These are phyloP conservation scores for Champsocephalus esox DNA, from an alignment of 2,797 vertebrate species.

Conservation along the genomic window DNA sequence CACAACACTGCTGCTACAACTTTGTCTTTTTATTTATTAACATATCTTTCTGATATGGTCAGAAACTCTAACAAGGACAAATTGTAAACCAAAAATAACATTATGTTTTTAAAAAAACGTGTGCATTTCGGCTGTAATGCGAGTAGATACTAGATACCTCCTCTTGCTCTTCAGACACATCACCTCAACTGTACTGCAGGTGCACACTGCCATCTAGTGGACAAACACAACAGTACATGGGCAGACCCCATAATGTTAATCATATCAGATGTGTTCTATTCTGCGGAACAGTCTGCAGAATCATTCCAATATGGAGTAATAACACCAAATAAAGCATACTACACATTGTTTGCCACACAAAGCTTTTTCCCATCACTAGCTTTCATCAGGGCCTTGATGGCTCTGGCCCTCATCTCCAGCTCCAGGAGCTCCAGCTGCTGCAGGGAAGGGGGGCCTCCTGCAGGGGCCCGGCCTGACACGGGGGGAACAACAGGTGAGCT, in stretches of 20 bases:
- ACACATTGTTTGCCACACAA: conserved; percentile 36
- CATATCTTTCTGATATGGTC: not conserved
- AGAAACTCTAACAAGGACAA: not conserved
- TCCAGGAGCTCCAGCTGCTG: conserved; percentile 97
- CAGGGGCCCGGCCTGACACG: conserved; percentile 19
- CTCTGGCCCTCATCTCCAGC: conserved; percentile 96
- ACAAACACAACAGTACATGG: not conserved
- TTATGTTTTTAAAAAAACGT: not conserved
- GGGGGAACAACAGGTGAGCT: not conserved
- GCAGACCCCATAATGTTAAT: not conserved
- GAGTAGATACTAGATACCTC: conserved; percentile 40
- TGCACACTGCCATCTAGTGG: conserved; percentile 76
- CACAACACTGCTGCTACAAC: not conserved
- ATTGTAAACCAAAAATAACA: conserved; percentile 33
- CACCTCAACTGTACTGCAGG: not conserved
- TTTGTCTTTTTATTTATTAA: no score
- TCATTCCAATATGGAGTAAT: conserved; percentile 61
- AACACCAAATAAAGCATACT: conserved; percentile 7
- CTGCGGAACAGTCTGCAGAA: not conserved
- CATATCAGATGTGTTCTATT: conserved; percentile 20
- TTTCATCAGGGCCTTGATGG: conserved; percentile 99
- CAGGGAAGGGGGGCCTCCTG: conserved; percentile 89
- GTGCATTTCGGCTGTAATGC: conserved; percentile 25
- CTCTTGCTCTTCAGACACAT: not conserved
- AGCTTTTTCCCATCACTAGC: conserved; percentile 90